A percentile compares a stretch with the other conserved stretches of the same genome.
Conservation (phyloP, 2,797 vertebrate genomes). For the Iguana delicatissima region DNA sequence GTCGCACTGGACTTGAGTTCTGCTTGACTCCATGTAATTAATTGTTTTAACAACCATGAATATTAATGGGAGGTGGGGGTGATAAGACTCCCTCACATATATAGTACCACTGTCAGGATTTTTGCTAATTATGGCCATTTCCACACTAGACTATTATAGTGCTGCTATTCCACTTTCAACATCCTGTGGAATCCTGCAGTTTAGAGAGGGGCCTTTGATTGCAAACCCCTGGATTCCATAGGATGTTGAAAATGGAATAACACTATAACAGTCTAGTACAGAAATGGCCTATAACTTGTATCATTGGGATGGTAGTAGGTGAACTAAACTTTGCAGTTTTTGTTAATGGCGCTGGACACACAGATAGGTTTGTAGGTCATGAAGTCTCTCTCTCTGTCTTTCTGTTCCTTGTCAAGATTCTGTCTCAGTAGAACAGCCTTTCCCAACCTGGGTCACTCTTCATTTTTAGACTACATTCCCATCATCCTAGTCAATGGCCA, state of each 20-base stretch:
- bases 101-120: neutral
- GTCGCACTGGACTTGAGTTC: neutral
- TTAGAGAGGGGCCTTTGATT: too few relatives aligned
- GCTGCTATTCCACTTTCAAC: too few relatives aligned
- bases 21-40: neutral
- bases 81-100: too few relatives aligned
- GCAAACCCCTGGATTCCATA: too few relatives aligned
- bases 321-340: neutral
- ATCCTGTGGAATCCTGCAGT: too few relatives aligned
- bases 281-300: neutral
- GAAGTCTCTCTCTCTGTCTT: neutral
- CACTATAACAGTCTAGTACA: too few relatives aligned
- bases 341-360: neutral
- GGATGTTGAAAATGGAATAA: too few relatives aligned
- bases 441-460: neutral
- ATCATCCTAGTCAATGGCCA: neutral
- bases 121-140: conserved; percentile 1
- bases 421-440: neutral
- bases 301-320: too few relatives aligned
- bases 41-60: neutral
- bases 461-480: neutral
- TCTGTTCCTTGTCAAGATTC: neutral
- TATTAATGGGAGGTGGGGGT: neutral
- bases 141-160: too few relatives aligned
- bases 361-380: neutral